Base-by-base conservation (phyloP, 2,888 invertebrate species). In the Xestobium rufovillosum region DNA sequence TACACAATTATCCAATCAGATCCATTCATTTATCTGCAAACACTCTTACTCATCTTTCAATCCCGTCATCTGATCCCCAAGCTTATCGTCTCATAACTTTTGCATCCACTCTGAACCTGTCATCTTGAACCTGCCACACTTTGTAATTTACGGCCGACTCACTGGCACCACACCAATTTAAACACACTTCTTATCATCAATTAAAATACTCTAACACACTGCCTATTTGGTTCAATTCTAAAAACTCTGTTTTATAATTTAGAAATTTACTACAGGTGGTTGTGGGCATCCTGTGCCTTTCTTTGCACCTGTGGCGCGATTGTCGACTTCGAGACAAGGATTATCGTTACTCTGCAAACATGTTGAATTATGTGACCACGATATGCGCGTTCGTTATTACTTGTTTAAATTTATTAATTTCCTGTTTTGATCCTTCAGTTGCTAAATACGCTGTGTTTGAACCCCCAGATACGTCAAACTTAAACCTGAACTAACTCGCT, bases 381-480 rank as follows among this genome's bases (percentile, higher is more conserved):
- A 75, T 73, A 10, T 69, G 76, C 14, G 78, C 86, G 4, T 83
- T 86, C 60, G 60, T 77, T 40, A 78, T 87, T 34, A 83, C 85
- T 3, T 76, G 77, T 29, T 63, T 86, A 28, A 88, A 88, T 62
- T 68, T 86, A 15, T 68, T 87, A 32, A 82, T 86, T 45, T 79
- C 83, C 16, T 78, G 83, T 31, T 86, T 87, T 59, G 85, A 86
- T 65, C 81, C 83, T n/a, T 75, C 75, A 3, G 65, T 76, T 42
- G 72, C 76, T 39, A 67, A 66, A 64, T 74, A 74, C 59, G 69
- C 54, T 14, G 41, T 55, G 44, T 57, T 52, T 48, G 52, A 56
- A 36, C 41, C 55, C 14, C 57, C 55, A 2, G 48, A 49, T 36
- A 16, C 23, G 6, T 19, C 23, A 8, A n/a, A 8, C n/a, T 19